Evolutionary conservation across 2,113 vertebrate species (phyloP).

Genomic region (Carassius gibelio): DNA sequence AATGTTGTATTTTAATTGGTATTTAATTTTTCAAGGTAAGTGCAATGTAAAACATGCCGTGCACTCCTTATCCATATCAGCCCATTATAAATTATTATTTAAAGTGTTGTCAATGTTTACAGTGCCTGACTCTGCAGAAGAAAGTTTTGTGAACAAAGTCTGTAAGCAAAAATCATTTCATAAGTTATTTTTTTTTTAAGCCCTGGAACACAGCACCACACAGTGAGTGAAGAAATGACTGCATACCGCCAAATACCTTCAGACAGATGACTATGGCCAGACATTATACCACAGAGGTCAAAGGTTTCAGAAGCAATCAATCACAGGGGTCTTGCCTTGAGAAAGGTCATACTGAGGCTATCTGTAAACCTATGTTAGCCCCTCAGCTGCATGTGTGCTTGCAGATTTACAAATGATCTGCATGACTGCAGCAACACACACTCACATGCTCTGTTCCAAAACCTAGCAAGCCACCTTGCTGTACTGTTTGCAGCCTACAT

Average conservation of each 20-base stretch:
- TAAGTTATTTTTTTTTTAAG: not conserved
- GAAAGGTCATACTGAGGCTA: constrained; percentile 30
- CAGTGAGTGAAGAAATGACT: not conserved
- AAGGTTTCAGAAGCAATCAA: constrained; percentile 38
- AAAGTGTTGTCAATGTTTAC: constrained; percentile 3
- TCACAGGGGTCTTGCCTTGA: constrained; percentile 25
- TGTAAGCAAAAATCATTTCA: not conserved
- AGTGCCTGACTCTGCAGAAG: constrained; percentile 26
- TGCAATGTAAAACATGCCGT: not conserved
- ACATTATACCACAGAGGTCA: constrained; percentile 35
- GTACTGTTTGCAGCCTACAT: not conserved
- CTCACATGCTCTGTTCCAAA: not conserved
- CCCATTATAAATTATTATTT: constrained; percentile 25
- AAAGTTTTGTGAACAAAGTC: constrained; percentile 5
- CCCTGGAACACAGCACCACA: constrained; percentile 8
- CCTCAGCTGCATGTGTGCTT: not conserved
- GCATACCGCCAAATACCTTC: not conserved
- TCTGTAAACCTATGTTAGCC: constrained; percentile 20
- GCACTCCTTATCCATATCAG: not conserved
- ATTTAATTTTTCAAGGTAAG: constrained; percentile 34
- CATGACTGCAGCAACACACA: not conserved
- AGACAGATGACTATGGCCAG: constrained; percentile 6
- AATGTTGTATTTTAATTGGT: constrained; percentile 19
- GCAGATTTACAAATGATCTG: constrained; percentile 14
- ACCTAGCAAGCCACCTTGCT: not conserved